Percentiles rank a stretch among this genome's conserved stretches.
phyloP scores from a whole-genome alignment of 2,797 vertebrate species.

The Staurois parvus region DNA sequence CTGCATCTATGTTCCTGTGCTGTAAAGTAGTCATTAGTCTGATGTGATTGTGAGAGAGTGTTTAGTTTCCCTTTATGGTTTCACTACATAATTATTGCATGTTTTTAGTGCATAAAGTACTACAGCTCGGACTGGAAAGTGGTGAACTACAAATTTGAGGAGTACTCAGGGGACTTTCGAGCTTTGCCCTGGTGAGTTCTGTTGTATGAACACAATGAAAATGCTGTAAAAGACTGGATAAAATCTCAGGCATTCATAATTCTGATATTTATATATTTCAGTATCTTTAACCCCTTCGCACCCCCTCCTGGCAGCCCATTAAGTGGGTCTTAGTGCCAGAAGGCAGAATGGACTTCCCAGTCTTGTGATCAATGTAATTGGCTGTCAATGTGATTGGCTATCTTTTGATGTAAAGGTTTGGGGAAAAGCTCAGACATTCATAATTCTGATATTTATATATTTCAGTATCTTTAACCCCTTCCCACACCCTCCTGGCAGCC shows the following conservation, averaged over 20 bases:
- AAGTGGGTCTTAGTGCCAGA: too few species aligned
- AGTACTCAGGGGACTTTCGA: conserved; percentile 95
- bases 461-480: too few species aligned
- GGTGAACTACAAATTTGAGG: conserved; percentile 96
- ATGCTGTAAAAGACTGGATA: neutral
- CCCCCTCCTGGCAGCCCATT: too few species aligned
- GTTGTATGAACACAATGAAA: neutral
- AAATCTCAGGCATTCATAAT: neutral
- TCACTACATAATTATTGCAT: neutral
- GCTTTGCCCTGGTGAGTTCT: conserved; percentile 91
- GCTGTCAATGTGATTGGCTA: too few species aligned
- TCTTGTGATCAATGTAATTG: too few species aligned
- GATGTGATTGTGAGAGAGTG: neutral
- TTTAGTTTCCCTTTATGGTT: neutral
- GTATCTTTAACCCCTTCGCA: too few species aligned
- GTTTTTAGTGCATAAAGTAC: conserved; percentile 92
- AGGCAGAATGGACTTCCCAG: too few species aligned
- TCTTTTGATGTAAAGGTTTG: neutral
- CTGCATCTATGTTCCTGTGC: too few species aligned
- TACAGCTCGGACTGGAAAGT: conserved; percentile 95
- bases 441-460: too few species aligned
- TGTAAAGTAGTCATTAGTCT: too few species aligned
- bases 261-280: too few species aligned
- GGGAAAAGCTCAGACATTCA: neutral
- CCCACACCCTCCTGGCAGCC: too few species aligned